phyloP scores from a whole-genome alignment of 2,113 vertebrate genomes.

The Erinaceus europaeus region DNA sequence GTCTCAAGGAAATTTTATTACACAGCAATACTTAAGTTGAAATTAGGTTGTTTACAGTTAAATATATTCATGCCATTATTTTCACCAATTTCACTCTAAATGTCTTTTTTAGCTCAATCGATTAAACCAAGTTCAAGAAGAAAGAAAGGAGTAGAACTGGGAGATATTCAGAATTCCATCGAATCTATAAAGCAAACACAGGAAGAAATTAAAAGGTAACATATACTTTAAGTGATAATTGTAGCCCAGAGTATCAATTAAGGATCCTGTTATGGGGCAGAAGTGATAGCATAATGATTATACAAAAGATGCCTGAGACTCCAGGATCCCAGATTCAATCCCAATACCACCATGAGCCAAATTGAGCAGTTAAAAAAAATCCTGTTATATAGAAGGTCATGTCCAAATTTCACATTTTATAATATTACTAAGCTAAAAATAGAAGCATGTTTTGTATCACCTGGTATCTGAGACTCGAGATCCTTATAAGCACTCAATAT shows the following conservation, averaged over 20 bases:
- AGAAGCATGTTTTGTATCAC: neutral
- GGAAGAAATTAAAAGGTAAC: conserved; percentile 97
- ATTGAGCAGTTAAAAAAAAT: too few species aligned
- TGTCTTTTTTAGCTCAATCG: conserved; percentile 87
- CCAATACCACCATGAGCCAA: too few species aligned
- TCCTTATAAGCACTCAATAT: neutral
- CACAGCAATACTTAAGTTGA: conserved; percentile 32
- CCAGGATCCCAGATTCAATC: too few species aligned
- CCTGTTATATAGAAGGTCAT: too few species aligned
- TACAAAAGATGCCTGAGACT: too few species aligned
- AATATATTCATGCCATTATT: neutral
- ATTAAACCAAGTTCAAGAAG: conserved; percentile 90
- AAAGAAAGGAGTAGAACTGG: conserved; percentile 93
- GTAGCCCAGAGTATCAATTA: conserved; percentile 4
- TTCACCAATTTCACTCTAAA: conserved; percentile 40
- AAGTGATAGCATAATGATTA: too few species aligned
- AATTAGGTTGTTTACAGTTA: conserved; percentile 35
- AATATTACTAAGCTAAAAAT: neutral
- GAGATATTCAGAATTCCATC: conserved; percentile 96
- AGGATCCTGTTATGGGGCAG: neutral
- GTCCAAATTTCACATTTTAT: conserved; percentile 33
- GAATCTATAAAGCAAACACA: conserved; percentile 96
- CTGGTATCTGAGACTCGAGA: conserved; percentile 1
- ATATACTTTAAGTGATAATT: neutral
- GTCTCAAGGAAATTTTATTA: conserved; percentile 36